Percentiles rank a stretch among this genome's conserved stretches.
Evolutionary conservation across 2,888 invertebrate genomes (phyloP).

Genomic region (Drosophila paracracens): DNA sequence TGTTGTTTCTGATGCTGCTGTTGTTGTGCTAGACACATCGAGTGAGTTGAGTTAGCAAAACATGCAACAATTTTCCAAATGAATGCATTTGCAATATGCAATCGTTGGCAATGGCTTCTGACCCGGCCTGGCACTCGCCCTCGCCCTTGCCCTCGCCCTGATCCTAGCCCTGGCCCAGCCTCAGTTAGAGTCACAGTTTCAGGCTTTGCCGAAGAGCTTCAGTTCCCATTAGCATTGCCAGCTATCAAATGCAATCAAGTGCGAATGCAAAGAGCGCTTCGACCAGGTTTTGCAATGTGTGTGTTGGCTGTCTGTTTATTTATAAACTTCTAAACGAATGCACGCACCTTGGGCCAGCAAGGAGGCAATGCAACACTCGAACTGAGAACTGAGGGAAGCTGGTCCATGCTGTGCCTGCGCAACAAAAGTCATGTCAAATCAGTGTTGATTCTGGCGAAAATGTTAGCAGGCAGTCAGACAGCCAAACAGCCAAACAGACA

Average conservation of each 20-base stretch:
- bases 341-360: constrained; percentile 66
- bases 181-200: constrained; percentile 30
- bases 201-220: constrained; percentile 34
- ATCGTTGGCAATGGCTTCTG: constrained; percentile 40
- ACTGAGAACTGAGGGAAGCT: constrained; percentile 39
- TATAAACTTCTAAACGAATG: constrained; percentile 80
- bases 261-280: constrained; percentile 63
- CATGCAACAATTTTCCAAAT: constrained; percentile 82
- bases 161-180: constrained; percentile 1
- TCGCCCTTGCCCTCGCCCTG: not conserved
- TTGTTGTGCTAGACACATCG: constrained; percentile 60
- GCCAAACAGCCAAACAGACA: constrained; percentile 12
- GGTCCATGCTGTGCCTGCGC: constrained; percentile 65
- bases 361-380: constrained; percentile 11
- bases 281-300: constrained; percentile 39
- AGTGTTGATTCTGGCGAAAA: constrained; percentile 80
- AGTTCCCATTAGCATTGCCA: constrained; percentile 69
- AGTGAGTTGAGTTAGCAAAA: constrained; percentile 72
- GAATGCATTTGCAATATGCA: constrained; percentile 78
- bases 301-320: constrained; percentile 58
- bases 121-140: constrained; percentile 29
- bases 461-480: constrained; percentile 73
- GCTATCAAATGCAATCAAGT: constrained; percentile 77
- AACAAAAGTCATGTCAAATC: constrained; percentile 80
- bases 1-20: constrained; percentile 11